phyloP scores from a whole-genome alignment of 2,888 invertebrate species.

The Lypha dubia region DNA sequence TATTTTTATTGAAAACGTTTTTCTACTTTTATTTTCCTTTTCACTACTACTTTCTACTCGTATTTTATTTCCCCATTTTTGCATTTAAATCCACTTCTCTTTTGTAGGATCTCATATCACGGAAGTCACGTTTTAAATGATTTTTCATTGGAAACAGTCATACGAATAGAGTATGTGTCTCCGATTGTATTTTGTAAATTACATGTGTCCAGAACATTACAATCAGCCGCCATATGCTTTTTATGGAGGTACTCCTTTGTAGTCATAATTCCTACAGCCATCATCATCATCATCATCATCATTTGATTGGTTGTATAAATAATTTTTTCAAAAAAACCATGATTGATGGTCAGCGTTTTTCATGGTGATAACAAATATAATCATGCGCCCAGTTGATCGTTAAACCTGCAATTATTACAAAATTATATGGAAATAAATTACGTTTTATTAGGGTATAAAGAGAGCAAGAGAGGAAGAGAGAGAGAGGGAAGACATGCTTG shows the following conservation, averaged over 20 bases:
- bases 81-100: conserved; percentile 8
- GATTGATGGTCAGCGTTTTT: conserved; percentile 66
- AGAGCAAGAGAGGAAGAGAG: not conserved
- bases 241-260: conserved; percentile 49
- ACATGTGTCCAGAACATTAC: conserved; percentile 49
- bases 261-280: conserved; percentile 41
- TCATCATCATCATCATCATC: conserved; percentile 15
- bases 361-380: conserved; percentile 65
- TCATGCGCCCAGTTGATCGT: conserved; percentile 23
- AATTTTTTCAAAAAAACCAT: conserved; percentile 26
- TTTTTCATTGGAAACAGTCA: conserved; percentile 67
- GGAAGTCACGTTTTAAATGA: conserved; percentile 74
- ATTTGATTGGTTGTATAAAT: conserved; percentile 48
- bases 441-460: conserved; percentile 3
- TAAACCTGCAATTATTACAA: conserved; percentile 49
- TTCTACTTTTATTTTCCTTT: conserved; percentile 18
- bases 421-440: conserved; percentile 27
- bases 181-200: conserved; percentile 41
- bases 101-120: conserved; percentile 56
- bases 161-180: not conserved
- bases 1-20: conserved; percentile 63
- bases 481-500: not conserved
- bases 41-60: not conserved
- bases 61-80: conserved; percentile 3
- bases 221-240: conserved; percentile 3